Percentiles rank a stretch among this genome's conserved stretches.
These are phyloP conservation scores for Oasisia sp. DNA, from an alignment of 2,888 invertebrate species.

Conservation along the genomic window DNA sequence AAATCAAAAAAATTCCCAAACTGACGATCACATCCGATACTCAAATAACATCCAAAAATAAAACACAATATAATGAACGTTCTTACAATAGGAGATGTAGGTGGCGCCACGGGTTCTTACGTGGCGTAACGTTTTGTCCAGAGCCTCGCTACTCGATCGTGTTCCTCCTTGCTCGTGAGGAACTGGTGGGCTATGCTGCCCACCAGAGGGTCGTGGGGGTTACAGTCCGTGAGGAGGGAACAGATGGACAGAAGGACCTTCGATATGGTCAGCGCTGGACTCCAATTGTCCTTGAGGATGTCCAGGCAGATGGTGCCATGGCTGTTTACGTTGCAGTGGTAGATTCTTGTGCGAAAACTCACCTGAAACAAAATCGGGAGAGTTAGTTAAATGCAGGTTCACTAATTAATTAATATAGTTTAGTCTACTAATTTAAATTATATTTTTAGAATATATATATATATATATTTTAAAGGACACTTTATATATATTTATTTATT, in stretches of 20 bases:
- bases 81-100: neutral
- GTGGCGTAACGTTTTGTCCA: constrained; percentile 99
- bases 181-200: constrained; percentile 99
- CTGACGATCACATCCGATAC: neutral
- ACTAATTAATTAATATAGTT: too few relatives aligned
- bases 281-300: constrained; percentile 98
- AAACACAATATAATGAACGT: neutral
- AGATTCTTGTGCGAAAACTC: constrained; percentile 93
- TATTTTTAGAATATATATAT: too few relatives aligned
- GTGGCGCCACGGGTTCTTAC: neutral
- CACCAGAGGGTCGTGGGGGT: constrained; percentile 98
- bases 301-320: constrained; percentile 98
- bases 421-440: too few relatives aligned
- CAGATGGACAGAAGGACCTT: constrained; percentile 97
- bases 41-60: neutral
- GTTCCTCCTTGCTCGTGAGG: constrained; percentile 95
- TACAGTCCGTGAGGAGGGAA: constrained; percentile 96
- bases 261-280: constrained; percentile 95
- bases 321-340: constrained; percentile 99
- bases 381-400: too few relatives aligned
- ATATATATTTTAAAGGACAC: too few relatives aligned
- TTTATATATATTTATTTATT: too few relatives aligned
- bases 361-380: constrained; percentile 59
- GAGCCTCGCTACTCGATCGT: constrained; percentile 95
- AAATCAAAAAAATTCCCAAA: too few relatives aligned